Percentiles rank a stretch among this genome's conserved stretches.
These are phyloP conservation scores for Megalonaias nervosa DNA, from an alignment of 1,140 invertebrate species.

Conservation along the genomic window DNA sequence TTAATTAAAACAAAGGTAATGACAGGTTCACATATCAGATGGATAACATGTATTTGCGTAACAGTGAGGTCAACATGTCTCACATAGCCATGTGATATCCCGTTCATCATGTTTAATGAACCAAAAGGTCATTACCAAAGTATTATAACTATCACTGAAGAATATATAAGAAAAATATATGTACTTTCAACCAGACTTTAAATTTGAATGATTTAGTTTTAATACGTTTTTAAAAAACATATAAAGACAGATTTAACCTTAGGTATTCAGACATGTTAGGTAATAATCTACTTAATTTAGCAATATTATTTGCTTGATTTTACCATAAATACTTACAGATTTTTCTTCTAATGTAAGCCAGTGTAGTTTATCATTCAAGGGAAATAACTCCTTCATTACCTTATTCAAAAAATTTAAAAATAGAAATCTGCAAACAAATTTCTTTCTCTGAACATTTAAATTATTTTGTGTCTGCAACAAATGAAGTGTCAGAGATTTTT, in stretches of 20 bases:
- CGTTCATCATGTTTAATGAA: conserved; percentile 59
- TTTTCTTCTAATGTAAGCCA: too few species aligned
- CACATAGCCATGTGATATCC: conserved; percentile 46
- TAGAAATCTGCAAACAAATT: not conserved
- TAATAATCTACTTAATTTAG: too few species aligned
- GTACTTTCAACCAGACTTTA: too few species aligned
- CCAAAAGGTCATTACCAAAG: conserved; percentile 42
- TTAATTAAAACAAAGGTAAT: not conserved
- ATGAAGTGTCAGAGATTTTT: not conserved
- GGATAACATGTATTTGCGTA: conserved; percentile 55
- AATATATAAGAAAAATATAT: too few species aligned
- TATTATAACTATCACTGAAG: not conserved
- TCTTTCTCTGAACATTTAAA: not conserved
- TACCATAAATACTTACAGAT: too few species aligned
- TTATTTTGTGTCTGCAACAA: not conserved
- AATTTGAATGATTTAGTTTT: too few species aligned
- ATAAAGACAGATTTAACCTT: too few species aligned
- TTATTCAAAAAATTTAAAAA: not conserved
- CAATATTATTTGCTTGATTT: too few species aligned
- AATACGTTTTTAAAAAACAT: too few species aligned
- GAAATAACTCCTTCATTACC: conserved; percentile 12
- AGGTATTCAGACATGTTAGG: too few species aligned
- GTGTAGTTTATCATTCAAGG: not conserved
- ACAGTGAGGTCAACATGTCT: conserved; percentile 55
- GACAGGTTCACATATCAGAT: conserved; percentile 36